Evolutionary conservation across 2,113 vertebrate genomes (phyloP), one percentile per base, ranked within the genome.

Genomic region (Microtus ochrogaster): DNA sequence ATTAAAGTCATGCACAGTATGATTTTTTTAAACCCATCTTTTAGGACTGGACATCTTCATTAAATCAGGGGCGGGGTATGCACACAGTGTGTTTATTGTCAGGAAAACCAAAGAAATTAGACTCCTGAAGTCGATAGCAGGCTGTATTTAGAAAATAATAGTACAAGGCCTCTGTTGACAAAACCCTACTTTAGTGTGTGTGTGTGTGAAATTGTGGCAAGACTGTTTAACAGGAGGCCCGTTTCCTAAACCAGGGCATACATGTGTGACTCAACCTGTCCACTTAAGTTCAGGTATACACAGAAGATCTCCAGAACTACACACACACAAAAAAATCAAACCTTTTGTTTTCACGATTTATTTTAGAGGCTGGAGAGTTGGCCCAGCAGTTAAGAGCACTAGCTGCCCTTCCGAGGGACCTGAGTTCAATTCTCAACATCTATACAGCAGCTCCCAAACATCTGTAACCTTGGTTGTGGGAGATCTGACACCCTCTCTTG

Each of bases 1-100:
- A 99, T 98, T 98, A 98, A 98, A 98, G 98, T 98, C 98, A 98
- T 97, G 97, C 98, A 98, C 98, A 61, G 65, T 14, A 10, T 94
- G 39, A 58, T 22, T 55, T 76, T 74, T 41, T 41, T 30, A 89
- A 63, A 44, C 68, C 0, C 39, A 30, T 83, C n/a, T 65, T 52
- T 90, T 77, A 36, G 74, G 28, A 72, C 47, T 74, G 19, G 52
- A 66, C 63, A 85, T 66, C 30, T 90, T 94, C 66, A 90, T 93
- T 70, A 82, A 44, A 72, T 85, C 47, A 4, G 58, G 2, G 39
- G 8, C 63, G n/a, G 28, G 28, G 77, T 39, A 61, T 68, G 63
- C 24, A 76, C 81, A 73, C 11, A 74, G 24, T 19, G 3, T 84
- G 63, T 79, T 84, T 74, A 36, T 83, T 58, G 63, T 14, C 19